phyloP scores from a whole-genome alignment of 2,797 vertebrate genomes.

The Leptatherina wallacei region DNA sequence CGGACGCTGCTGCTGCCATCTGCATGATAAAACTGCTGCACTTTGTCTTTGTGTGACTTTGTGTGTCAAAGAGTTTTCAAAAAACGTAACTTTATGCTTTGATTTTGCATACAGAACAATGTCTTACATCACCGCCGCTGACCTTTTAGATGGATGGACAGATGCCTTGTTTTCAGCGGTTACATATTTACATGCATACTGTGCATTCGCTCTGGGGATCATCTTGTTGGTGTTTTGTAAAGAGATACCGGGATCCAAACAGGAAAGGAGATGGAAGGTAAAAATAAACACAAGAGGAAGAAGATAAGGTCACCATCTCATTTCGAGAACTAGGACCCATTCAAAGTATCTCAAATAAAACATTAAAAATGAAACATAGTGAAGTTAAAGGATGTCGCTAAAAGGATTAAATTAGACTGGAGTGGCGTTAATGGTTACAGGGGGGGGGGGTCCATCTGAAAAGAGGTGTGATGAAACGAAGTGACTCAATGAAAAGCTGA shows the following conservation, averaged over 20 bases:
- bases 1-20: conserved; percentile 33
- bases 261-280: neutral
- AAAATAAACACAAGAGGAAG: conserved; percentile 25
- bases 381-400: no score
- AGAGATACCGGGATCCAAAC: neutral
- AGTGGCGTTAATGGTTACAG: no score
- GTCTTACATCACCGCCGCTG: neutral
- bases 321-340: neutral
- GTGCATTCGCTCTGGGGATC: neutral
- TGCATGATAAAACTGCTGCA: conserved; percentile 51
- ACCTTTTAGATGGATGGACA: neutral
- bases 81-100: neutral
- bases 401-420: no score
- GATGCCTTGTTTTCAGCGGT: conserved; percentile 3
- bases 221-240: neutral
- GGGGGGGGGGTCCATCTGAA: no score
- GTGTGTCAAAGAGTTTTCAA: conserved; percentile 1
- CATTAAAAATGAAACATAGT: neutral
- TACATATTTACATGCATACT: no score
- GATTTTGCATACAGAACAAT: neutral
- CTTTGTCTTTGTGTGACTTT: conserved; percentile 25
- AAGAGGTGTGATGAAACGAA: no score
- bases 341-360: neutral
- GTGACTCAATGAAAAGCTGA: no score
- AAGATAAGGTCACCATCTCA: conserved; percentile 2